phyloP scores from a whole-genome alignment of 2,888 invertebrate genomes.

The Drosophila subquinaria region DNA sequence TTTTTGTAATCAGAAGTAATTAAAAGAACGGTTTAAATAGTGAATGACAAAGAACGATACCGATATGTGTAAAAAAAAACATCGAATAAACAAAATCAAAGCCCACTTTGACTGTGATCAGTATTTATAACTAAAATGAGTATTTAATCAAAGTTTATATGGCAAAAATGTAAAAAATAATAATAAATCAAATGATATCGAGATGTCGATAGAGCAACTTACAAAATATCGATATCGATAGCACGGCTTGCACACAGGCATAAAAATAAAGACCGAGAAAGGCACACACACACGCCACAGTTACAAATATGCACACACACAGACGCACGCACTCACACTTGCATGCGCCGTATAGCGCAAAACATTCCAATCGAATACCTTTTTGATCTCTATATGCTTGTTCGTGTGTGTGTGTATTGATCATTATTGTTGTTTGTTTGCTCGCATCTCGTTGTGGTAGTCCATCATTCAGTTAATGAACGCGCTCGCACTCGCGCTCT shows the following conservation, averaged over 20 bases:
- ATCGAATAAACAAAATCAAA: conserved; percentile 5
- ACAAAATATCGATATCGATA: conserved; percentile 33
- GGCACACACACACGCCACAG: conserved; percentile 3
- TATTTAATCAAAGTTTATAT: not conserved
- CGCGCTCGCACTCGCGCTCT: conserved; percentile 41
- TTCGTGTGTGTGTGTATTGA: conserved; percentile 30
- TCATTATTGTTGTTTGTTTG: conserved; percentile 57
- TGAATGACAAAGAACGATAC: conserved; percentile 4
- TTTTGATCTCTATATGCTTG: conserved; percentile 26
- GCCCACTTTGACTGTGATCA: not conserved
- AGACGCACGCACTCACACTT: not conserved
- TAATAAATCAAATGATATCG: not conserved
- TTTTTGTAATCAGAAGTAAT: not conserved
- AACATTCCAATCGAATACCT: conserved; percentile 64
- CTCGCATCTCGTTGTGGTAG: conserved; percentile 61
- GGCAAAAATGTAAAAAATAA: not conserved
- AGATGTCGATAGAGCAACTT: conserved; percentile 31
- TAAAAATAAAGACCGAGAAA: not conserved
- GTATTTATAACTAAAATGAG: not conserved
- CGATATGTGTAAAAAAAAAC: conserved; percentile 9
- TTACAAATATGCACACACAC: conserved; percentile 20
- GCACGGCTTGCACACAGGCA: conserved; percentile 21
- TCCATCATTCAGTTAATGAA: conserved; percentile 72
- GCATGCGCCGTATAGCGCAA: not conserved
- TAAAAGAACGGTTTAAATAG: conserved; percentile 11